Percentiles rank a stretch among this genome's conserved stretches.
Conservation (phyloP, 2,888 invertebrate genomes). For the Thalpophila matura region DNA sequence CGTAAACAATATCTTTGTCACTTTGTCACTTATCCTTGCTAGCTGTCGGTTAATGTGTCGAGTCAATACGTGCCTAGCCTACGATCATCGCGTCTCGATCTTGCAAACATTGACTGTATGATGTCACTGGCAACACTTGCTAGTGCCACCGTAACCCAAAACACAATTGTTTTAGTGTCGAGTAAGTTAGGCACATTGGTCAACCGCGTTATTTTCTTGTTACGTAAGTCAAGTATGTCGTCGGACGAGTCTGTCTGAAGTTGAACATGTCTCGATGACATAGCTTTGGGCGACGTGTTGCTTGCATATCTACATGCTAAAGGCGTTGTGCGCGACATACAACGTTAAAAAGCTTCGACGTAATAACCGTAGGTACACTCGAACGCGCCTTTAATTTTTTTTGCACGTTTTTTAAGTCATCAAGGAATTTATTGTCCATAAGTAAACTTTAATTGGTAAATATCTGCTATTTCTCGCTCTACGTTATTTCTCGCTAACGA, state of each 20-base stretch:
- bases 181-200: conserved; percentile 69
- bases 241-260: conserved; percentile 43
- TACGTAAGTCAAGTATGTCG: conserved; percentile 73
- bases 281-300: conserved; percentile 33
- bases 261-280: conserved; percentile 43
- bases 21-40: conserved; percentile 43
- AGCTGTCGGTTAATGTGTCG: conserved; percentile 56
- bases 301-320: not conserved
- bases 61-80: conserved; percentile 56
- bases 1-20: conserved; percentile 49
- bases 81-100: conserved; percentile 48
- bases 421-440: conserved; percentile 17
- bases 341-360: conserved; percentile 33
- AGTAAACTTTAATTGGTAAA: conserved; percentile 53
- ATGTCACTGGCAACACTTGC: conserved; percentile 66
- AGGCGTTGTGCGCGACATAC: no score
- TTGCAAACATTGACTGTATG: conserved; percentile 63
- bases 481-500: conserved; percentile 54
- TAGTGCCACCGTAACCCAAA: conserved; percentile 49
- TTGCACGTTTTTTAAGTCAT: conserved; percentile 17
- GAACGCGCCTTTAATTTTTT: conserved; percentile 5
- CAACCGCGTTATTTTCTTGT: conserved; percentile 66
- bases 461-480: conserved; percentile 33
- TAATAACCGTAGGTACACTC: conserved; percentile 13
- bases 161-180: conserved; percentile 66